Evolutionary conservation across 2,797 vertebrate genomes (phyloP).

Genomic region (Melanogrammus aeglefinus): DNA sequence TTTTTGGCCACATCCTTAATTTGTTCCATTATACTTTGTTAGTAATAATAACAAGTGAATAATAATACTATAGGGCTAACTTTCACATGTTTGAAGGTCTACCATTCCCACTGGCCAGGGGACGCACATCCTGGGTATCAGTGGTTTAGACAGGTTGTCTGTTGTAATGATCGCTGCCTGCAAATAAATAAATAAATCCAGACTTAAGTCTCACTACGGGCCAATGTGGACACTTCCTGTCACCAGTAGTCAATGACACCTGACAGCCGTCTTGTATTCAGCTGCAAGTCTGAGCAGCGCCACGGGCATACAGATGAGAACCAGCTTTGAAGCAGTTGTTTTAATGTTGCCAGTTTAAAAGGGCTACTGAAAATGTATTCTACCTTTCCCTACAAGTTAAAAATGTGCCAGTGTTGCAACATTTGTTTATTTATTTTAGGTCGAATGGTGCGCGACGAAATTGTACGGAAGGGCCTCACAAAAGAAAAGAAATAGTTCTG

Average conservation of each 20-base stretch:
- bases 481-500: too few species aligned
- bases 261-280: background rate
- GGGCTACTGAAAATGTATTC: background rate
- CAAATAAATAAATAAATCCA: background rate
- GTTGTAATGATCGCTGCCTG: background rate
- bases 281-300: background rate
- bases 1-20: background rate
- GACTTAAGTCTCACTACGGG: background rate
- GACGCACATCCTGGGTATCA: background rate
- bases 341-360: constrained; percentile 1
- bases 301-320: background rate
- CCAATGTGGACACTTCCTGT: background rate
- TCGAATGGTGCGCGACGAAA: background rate
- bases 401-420: background rate
- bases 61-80: background rate
- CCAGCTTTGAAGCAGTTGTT: background rate
- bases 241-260: background rate
- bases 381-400: background rate
- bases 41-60: background rate
- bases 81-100: background rate
- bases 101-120: background rate
- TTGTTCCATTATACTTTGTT: background rate
- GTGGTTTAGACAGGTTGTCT: background rate
- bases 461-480: too few species aligned
- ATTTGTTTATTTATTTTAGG: background rate